Conservation (phyloP, 2,888 invertebrate species). For the Drosophila tripunctata region DNA sequence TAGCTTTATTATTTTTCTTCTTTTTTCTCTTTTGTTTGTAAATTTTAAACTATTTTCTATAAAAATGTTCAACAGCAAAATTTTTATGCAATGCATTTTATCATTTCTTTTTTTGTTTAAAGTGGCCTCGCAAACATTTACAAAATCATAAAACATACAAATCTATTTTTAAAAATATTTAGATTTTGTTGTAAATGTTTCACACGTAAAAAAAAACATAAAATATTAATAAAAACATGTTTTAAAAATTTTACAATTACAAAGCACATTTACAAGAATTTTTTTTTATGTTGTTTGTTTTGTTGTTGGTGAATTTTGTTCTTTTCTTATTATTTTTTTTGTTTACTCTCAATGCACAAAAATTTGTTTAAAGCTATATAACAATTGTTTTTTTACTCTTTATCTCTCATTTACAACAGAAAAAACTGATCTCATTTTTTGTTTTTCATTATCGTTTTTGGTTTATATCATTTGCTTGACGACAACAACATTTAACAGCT, state of each 20-base stretch:
- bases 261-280: constrained; percentile 59
- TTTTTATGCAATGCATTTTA: constrained; percentile 50
- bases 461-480: constrained; percentile 30
- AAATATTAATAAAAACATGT: constrained; percentile 46
- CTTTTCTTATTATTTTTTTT: no score
- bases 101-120: constrained; percentile 26
- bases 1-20: constrained; percentile 24
- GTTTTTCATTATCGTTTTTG: constrained; percentile 22
- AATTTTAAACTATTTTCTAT: constrained; percentile 71
- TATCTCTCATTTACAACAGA: constrained; percentile 39
- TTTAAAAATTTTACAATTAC: constrained; percentile 62
- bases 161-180: constrained; percentile 26
- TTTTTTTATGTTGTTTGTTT: constrained; percentile 32
- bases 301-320: constrained; percentile 44
- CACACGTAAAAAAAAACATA: constrained; percentile 33
- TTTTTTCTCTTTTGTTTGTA: constrained; percentile 47
- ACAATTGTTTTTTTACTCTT: constrained; percentile 53
- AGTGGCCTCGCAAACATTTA: constrained; percentile 55
- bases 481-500: constrained; percentile 51
- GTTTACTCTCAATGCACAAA: constrained; percentile 50
- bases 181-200: constrained; percentile 20
- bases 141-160: background rate
- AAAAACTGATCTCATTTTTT: constrained; percentile 25
- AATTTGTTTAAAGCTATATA: constrained; percentile 71
- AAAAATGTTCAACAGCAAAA: constrained; percentile 70